Evolutionary conservation across 2,888 invertebrate species (phyloP), one percentile per base, ranked within the genome.

Genomic region (Timema cristinae): DNA sequence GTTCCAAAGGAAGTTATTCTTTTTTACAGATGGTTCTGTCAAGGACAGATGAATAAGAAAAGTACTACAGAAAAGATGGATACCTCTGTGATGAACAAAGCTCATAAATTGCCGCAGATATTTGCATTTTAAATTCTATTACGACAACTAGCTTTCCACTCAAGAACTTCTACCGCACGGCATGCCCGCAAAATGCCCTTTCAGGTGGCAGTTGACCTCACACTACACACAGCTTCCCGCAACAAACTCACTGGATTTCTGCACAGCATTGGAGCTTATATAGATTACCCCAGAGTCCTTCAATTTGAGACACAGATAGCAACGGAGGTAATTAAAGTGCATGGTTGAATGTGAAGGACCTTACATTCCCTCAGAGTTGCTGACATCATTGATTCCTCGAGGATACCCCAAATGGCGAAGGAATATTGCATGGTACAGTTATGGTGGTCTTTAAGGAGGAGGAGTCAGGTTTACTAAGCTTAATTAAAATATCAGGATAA

Each of bases 141-240:
- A 56, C 7, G 4, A n/a, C n/a, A 16, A n/a, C 32, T 8, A 56
- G 56, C 56, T 13, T 56, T 16, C n/a, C 4, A 56, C 56, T 15
- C 56, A 56, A 56, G 15, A 10, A 13, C 56, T 11, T 8, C 56
- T 16, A 56, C 56, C 56, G 6, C 16, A 15, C 9, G 56, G 56
- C 56, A 56, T 13, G 6, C 13, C 16, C n/a, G 11, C 56, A 16
- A 56, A 56, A 13, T 56, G 10, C 56, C 56, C 56, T 56, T 56
- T 13, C 56, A 56, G 16, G 56, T 56, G 56, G 56, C 56, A 56
- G 56, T 56, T 56, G 56, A 7, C n/a, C 56, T 56, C 56, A 56
- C 56, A 52, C 8, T 52, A 52, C 52, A 52, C 11, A 11, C 52
- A 10, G 52, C 56, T n/a, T n/a, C n/a, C n/a, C 56, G 56, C 56